Percentiles rank a stretch among this genome's conserved stretches.
Evolutionary conservation across 2,113 vertebrate genomes (phyloP).

Genomic region (Oenanthe melanoleuca): DNA sequence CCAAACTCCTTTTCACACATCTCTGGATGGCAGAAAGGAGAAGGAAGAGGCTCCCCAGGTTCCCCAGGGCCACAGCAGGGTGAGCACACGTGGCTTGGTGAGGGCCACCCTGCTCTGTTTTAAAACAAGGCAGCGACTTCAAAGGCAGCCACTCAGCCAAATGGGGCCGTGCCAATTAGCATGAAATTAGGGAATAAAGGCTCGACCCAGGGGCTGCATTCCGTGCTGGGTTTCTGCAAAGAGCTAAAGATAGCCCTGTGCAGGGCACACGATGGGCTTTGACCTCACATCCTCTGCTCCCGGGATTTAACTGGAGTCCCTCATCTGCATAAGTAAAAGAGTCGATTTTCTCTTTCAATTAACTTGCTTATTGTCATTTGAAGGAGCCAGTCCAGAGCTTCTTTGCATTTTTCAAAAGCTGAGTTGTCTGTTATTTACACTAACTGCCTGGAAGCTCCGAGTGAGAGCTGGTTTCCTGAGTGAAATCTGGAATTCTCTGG

Average conservation of each 20-base stretch:
- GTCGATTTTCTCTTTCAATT: neutral
- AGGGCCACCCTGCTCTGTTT: neutral
- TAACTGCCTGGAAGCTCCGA: conserved; percentile 34
- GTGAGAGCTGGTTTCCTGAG: conserved; percentile 58
- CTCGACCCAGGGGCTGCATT: neutral
- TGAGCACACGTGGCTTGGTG: fast-evolving
- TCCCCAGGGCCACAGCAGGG: neutral
- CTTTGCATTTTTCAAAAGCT: neutral
- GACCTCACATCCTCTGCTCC: neutral
- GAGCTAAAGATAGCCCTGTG: neutral
- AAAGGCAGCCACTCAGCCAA: neutral
- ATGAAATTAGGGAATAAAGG: conserved; percentile 30
- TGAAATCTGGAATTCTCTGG: conserved; percentile 32
- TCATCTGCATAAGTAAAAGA: neutral
- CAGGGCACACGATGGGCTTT: neutral
- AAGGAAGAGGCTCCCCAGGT: neutral
- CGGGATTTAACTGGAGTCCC: neutral
- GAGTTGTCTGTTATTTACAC: neutral
- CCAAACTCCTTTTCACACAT: neutral
- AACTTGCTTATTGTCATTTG: neutral
- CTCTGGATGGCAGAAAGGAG: neutral
- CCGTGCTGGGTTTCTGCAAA: neutral
- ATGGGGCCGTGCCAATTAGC: conserved; percentile 12
- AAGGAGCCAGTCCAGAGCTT: neutral
- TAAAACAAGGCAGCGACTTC: neutral